Evolutionary conservation across 2,888 invertebrate species (phyloP), one percentile per base, ranked within the genome.

Genomic region (Blera fallax): DNA sequence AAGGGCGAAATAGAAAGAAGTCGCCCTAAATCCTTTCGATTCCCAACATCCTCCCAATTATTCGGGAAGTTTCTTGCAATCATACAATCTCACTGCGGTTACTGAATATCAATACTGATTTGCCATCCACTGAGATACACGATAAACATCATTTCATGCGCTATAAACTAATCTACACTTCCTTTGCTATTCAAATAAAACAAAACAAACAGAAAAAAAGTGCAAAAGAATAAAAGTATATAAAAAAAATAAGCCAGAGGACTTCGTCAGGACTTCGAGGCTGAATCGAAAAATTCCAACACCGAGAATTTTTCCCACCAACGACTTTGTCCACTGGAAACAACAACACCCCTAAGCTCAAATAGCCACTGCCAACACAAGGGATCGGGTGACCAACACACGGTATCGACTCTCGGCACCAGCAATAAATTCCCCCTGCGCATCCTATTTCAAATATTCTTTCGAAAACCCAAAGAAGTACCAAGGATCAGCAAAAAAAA

Each of bases 371-470:
- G 64, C 56, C 70, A 65, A 40, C 14, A 14, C 48, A 56, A 62
- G 50, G 64, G 79, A 65, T 79, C 56, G 52, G 45, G 43, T 73
- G 70, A 78, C 78, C 37, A 67, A 37, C 37, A 60, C 65, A 65
- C 65, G 45, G 18, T 58, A 67, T 77, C 67, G 48, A 58, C 40
- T 60, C 32, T 60, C 32, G 40, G 40, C 64, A 64, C 48, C 64
- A 67, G 73, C 60, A 67, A 74, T 80, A 56, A 80, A 73, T 67
- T 80, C 73, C 60, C 67, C 56, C 56, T 21, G 43, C 73, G 67
- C 80, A 81, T 81, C 80, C 67, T 67, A 81, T 74, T 81, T 81
- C 73, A 74, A 67, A 67, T 52, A 56, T 37, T 65, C 14, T 37
- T 27, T 60, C 37, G 11, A 7, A 65, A 52, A 52, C 14, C 27